phyloP scores from a whole-genome alignment of 1,140 invertebrate species.

The Acromyrmex echinatior region DNA sequence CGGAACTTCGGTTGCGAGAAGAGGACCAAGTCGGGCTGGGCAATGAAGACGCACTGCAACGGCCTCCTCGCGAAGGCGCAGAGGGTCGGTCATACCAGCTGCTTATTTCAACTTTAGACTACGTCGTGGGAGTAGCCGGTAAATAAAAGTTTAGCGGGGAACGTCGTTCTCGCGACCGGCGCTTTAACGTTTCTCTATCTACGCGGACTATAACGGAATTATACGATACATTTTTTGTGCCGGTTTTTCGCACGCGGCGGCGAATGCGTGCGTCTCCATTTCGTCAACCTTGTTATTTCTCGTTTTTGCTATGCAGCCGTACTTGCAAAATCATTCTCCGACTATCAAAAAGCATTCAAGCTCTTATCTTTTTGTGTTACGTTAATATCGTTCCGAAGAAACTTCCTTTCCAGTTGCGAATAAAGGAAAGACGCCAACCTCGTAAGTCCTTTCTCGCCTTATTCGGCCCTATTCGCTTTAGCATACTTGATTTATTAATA shows the following conservation, averaged over 20 bases:
- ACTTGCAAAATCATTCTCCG: slow-evolving; percentile 40
- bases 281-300: slow-evolving; percentile 47
- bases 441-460: slow-evolving; percentile 18
- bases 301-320: slow-evolving; percentile 36
- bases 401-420: slow-evolving; percentile 34
- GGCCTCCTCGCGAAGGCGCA: slow-evolving; percentile 52
- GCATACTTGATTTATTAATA: slow-evolving; percentile 47
- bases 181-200: slow-evolving; percentile 50
- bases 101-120: slow-evolving; percentile 69
- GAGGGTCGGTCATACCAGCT: slow-evolving; percentile 54
- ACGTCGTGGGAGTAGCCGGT: slow-evolving; percentile 12
- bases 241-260: background rate
- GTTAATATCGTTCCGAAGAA: slow-evolving; percentile 33
- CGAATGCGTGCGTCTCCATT: slow-evolving; percentile 15
- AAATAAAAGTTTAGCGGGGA: slow-evolving; percentile 27
- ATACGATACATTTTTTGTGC: slow-evolving; percentile 34
- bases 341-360: slow-evolving; percentile 53
- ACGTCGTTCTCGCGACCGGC: slow-evolving; percentile 1
- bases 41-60: slow-evolving; percentile 70
- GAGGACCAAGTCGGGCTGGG: slow-evolving; percentile 15
- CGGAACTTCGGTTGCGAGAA: slow-evolving; percentile 51
- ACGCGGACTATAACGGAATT: slow-evolving; percentile 38
- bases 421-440: slow-evolving; percentile 19
- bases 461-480: slow-evolving; percentile 40
- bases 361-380: slow-evolving; percentile 48